Evolutionary conservation across 2,888 invertebrate species (phyloP), one percentile per base, ranked within the genome.

Genomic region (Parnassius orleans): DNA sequence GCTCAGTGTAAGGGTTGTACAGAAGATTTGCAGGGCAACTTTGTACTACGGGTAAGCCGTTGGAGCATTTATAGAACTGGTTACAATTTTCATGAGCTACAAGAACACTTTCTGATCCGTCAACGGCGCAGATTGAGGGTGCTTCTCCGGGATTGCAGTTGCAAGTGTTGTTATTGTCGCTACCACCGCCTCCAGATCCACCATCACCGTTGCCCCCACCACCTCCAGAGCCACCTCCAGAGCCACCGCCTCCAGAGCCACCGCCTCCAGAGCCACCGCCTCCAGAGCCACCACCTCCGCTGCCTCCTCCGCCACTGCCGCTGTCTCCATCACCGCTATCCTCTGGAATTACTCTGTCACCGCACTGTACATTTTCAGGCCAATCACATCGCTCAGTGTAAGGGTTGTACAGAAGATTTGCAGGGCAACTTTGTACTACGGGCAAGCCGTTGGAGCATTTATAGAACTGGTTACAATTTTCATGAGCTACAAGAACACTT

Each of bases 391-490:
- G 56, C 24, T 75, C 72, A 9, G 56, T 70, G n/a, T 66, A 57
- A 0, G 76, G 71, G 15, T 77, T 73, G 52, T 70, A 78, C 0
- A 72, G 19, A 2, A 75, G 67, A 46, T 54, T 46, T 0, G n/a
- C 56, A 1, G 60, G 56, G 47, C 78, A 78, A 2, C 7, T 44
- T 0, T 64, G 33, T 0, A 53, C 64, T 2, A 74, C 68, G 2
- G 77, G 76, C 24, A 61, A 60, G 2, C 78, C 77, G 10, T 66
- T 44, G 7, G 56, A 53, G 46, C 79, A 79, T 54, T 70, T 70
- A 53, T 76, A 79, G 59, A 68, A 79, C 43, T 76, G 66, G 53
- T 74, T 72, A 60, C 79, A 79, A 54, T 74, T 72, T 60, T 74
- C 74, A 57, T 79, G 75, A 43, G 78, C 75, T 5, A 78, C 62